Percentiles rank a stretch among this genome's conserved stretches.
Conservation (phyloP, 2,113 vertebrate species). For the Sorex araneus region DNA sequence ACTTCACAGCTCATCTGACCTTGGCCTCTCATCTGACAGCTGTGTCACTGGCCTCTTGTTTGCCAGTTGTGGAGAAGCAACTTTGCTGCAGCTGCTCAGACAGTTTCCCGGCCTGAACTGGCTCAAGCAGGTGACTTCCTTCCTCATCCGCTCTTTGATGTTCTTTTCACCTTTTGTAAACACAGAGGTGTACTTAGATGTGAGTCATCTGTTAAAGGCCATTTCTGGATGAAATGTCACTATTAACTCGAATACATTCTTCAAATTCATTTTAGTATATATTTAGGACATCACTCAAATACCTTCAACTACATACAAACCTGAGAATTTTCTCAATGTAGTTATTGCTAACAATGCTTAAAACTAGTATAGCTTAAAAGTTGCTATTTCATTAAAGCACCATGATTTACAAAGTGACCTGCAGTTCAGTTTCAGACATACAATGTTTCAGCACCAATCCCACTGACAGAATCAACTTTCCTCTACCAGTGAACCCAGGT, state of each 20-base stretch:
- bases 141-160: slow-evolving; percentile 14
- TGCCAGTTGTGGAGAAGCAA: slow-evolving; percentile 26
- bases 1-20: background rate
- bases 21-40: background rate
- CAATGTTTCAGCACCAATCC: no score
- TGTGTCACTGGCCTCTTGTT: no score
- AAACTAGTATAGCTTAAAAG: no score
- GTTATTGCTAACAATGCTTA: slow-evolving; percentile 13
- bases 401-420: no score
- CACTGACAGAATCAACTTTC: no score
- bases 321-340: slow-evolving; percentile 19
- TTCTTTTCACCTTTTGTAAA: slow-evolving; percentile 41
- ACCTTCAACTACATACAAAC: background rate
- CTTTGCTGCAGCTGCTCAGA: background rate
- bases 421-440: no score
- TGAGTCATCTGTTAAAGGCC: slow-evolving; percentile 71
- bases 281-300: slow-evolving; percentile 23
- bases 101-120: background rate
- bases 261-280: slow-evolving; percentile 65
- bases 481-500: no score
- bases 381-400: no score
- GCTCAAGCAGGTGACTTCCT: slow-evolving; percentile 40
- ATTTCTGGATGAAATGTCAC: slow-evolving; percentile 8
- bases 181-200: slow-evolving; percentile 20
- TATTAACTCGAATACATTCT: slow-evolving; percentile 27